Evolutionary conservation across 2,113 vertebrate genomes (phyloP), one percentile per base, ranked within the genome.

Genomic region (Equus przewalskii): DNA sequence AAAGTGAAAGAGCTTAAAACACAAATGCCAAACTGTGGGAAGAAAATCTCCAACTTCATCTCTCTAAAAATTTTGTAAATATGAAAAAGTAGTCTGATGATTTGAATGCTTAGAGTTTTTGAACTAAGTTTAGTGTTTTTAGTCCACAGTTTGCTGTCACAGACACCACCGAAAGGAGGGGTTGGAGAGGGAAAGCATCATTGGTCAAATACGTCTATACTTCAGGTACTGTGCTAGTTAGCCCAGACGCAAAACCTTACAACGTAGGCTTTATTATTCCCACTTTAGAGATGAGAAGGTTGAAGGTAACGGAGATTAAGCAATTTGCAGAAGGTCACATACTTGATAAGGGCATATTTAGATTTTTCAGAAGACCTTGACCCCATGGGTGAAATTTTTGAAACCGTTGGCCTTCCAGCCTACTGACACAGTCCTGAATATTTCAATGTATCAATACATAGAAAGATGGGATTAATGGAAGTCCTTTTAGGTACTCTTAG

Each of bases 271-370:
- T 91, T 83, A 51, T 36, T 76, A 54, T 78, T 28, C 81, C 86
- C 85, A 94, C 58, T 80, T 62, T 46, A 58, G 44, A 58, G 76
- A 93, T 54, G 36, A 96, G 92, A 76, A 96, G 69, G 60, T 46
- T 87, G 72, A 88, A 54, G 51, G 70, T 91, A 18, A 8, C 44
- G 28, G 64, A 88, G 64, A 33, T 54, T 49, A 92, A 80, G 24
- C 21, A 78, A 88, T 41, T 79, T 44, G 46, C 69, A 36, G 28
- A 76, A 89, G 70, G 69, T 86, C 88, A 86, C 15, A 11, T 7
- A 22, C 13, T 67, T 64, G 22, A 60, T 30, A 70, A 69, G 21
- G 33, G 3, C 58, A 46, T 51, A 65, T 60, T 95, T 51, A 76
- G 72, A 90, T 56, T 62, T 73, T 33, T 72, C 78, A 78, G 44